Evolutionary conservation across 2,888 invertebrate genomes (phyloP), one percentile per base, ranked within the genome.

Genomic region (Caenorhabditis imperialis): DNA sequence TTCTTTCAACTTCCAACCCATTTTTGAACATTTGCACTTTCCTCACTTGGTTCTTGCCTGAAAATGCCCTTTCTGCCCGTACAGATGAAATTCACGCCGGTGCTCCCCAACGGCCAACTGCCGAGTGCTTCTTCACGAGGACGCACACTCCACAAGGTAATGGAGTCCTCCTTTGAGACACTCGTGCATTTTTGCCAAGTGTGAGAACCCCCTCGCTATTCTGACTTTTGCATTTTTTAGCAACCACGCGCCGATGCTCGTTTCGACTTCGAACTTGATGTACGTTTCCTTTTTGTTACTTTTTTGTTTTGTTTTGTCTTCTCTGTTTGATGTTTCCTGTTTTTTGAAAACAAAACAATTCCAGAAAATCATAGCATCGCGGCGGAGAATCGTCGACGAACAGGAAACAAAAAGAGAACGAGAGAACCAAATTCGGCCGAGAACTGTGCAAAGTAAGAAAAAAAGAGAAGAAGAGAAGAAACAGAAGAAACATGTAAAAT

Each of bases 91-190:
- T 71, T 62, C 57, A 45, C 67, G 55, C 67, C 67, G 57, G 67
- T 67, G 10, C 50, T 45, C n/a, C 20, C 62, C 30, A 62, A 57
- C 25, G 63, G 61, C 30, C 54, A 65, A 30, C 50, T 60, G 47
- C 63, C 30, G 30, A 7, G 30, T 30, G 30, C 30, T 30, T 10
- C 30, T 30, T 14, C 33, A 33, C 53, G 63, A 45, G 67, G 73
- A 42, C 65, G 73, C 14, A 55, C 73, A 54, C 65, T 65, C 40
- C 58, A 65, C 12, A 73, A 73, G 65, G 65, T 73, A 65, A 69
- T 69, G 60, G 54, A 60, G 44, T 53, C 58, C 47, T 50, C 45
- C 45, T 14, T 8, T 35, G 18, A 47, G 18, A 47, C 35, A 47
- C 58, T 54, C 69, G 53, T 69, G 58, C 69, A 69, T 69, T 60